Evolutionary conservation across 2,113 vertebrate species (phyloP), one percentile per base, ranked within the genome.

Genomic region (Meriones unguiculatus): DNA sequence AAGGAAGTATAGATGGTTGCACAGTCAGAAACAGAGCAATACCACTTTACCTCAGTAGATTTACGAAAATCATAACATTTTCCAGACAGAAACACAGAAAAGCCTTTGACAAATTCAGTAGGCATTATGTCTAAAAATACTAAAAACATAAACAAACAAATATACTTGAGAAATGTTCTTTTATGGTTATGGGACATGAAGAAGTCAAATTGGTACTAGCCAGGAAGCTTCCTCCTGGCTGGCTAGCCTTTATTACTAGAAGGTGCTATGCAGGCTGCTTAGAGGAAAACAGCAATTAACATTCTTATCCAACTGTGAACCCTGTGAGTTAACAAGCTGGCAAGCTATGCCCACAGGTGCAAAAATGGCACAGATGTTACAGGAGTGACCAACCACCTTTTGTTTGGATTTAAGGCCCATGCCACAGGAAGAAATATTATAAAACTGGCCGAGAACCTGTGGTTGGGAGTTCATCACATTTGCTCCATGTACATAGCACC

Each of bases 71-170:
- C 3, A 10, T 62, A 80, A 13, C n/a, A 41, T 92, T 87, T 85
- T 41, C 67, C 54, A 62, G 1, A 92, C 25, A 62, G 2, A 94
- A 70, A 86, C 28, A 20, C 46, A 52, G 41, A 52, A 64, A 81
- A 52, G 12, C 7, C 8, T 72, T 73, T 82, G 69, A 95, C 17
- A 57, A 78, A 86, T 84, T 82, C 50, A 93, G 52, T 30, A 64
- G 69, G 22, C 52, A 89, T 77, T 95, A 52, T 72, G 41, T 86
- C 62, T 86, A 86, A 67, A 67, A 67, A 67, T 86, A 86, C 41
- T 86, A 8, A 69, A 87, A 69, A 24, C 65, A 86, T 67, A 86
- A 85, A 65, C 18, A 85, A 67, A 86, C 35, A 86, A 32, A 54
- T 54, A 54, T 13, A 24, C 24, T 14, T 64, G 38, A 65, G 59